Base-by-base conservation (phyloP, 1,140 invertebrate species). In the Elymnias hypermnestra region DNA sequence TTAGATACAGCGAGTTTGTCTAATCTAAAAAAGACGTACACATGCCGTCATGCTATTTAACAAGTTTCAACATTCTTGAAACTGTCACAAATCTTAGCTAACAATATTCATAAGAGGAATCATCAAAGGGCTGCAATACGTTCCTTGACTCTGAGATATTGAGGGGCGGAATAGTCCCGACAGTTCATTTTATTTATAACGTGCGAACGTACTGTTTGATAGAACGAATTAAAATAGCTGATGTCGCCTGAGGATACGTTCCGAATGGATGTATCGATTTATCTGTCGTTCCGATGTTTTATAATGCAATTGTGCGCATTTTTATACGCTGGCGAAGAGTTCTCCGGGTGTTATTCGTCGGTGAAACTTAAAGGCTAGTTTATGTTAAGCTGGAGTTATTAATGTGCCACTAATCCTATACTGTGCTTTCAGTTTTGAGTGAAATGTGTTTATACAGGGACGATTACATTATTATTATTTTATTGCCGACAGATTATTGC, bases 101-200 rank as follows among this genome's bases (percentile, higher is more conserved):
- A 66, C 63, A 63, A 77, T 77, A 81, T 77, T 79, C 75, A 75
- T 77, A 81, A 77, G 63, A 57, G 64, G 47, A 41, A 69, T 78
- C 73, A 81, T 81, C 76, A 81, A 81, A 76, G 76, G 63, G 46
- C 48, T 52, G 21, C 58, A 61, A 56, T 69, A 56, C 53, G 58
- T 68, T 63, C 31, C 17, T 58, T 68, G 65, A 64, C 62, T 65
- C 53, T 82, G 77, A 82, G 66, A 82, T 82, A 82, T 82, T 82
- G 66, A 72, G 2, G 10, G 50, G 48, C 52, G 53, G 68, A 71
- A 74, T 75, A 69, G 74, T 53, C 59, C 52, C 71, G 77, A 82
- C 76, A 74, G 63, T 63, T 22, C 44, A 51, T 57, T 69, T 74
- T 77, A 77, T 81, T 75, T 77, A 81, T 77, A 73, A 69, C 65